Evolutionary conservation across 2,888 invertebrate species (phyloP), one percentile per base, ranked within the genome.

Genomic region (Epirrita christyi): DNA sequence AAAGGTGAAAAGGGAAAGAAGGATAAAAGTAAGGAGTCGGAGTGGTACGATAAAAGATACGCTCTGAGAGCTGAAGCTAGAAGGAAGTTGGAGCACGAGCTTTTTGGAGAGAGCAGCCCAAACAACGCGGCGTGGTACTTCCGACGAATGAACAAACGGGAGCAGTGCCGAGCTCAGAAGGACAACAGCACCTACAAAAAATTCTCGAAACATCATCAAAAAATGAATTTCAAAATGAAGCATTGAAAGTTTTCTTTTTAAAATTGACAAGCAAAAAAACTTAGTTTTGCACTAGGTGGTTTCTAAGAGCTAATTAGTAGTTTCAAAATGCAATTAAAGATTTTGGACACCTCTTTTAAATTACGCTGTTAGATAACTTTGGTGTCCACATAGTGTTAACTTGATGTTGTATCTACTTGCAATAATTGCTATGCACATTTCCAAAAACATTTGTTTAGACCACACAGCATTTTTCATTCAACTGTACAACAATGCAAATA

Each of bases 121-220:
- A 87, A 87, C 61, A 83, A 80, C 40, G 88, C 90, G 0, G 81
- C 83, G 1, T 92, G 92, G 92, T 92, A 92, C 66, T 92, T 92
- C 63, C 80, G 86, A 13, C 85, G 92, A 27, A 88, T 92, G 92
- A 83, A 85, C 49, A 81, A 81, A 55, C 81, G 92, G 6, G 92
- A 92, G 53, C 89, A 91, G 54, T 88, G 89, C 55, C 85, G 92
- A 44, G 75, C 81, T 4, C 87, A 88, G 55, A 77, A 77, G 11
- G 83, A 86, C 52, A 91, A 88, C 61, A 81, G 76, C 61, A 88
- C 84, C 10, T 71, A 81, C 59, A 85, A 77, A 56, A 88, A 85
- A 61, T 61, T 77, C 41, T 71, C 76, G 4, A 89, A 87, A 65
- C 80, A 21, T 21, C 21, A 21, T 21, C 21, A 75, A 2, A 83